Evolutionary conservation across 2,888 invertebrate genomes (phyloP), one percentile per base, ranked within the genome.

Genomic region (Cerastoderma edule): DNA sequence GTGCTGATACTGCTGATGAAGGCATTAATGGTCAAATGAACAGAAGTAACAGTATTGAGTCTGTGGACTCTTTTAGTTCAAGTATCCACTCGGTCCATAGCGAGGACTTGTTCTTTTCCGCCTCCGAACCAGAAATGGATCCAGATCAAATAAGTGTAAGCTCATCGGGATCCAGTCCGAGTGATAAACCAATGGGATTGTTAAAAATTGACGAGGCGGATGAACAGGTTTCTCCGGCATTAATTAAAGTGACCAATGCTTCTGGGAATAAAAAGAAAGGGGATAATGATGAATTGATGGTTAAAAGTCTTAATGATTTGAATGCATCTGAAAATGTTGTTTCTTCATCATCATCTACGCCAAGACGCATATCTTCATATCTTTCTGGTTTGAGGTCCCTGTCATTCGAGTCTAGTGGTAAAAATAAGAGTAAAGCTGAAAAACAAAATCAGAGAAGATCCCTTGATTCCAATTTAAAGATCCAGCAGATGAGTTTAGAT

Each of bases 21-120:
- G 27, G 8, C 4, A 3, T 8, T 4, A 16, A 16, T 8, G 53
- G 13, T 19, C 3, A 44, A 28, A 10, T 67, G 24, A n/a, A n/a
- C 8, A 70, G 81, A 71, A 75, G 56, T 65, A 48, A 50, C 4
- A 81, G 81, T 39, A 50, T 35, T n/a, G 72, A 71, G 27, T 81
- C 81, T 56, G 19, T 81, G 24, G 81, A 81, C 65, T 81, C 81
- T 0, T 81, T 81, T 50, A 70, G 72, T 33, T 81, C 81, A 3
- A 81, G 81, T 60, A 48, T 71, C 24, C 81, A 78, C 32, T 81
- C 81, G 16, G 75, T 76, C 5, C 65, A 56, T 8, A 75, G 72
- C 70, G 56, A 70, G 39, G 73, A 81, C 22, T 57, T 73, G 22
- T 50, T 81, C 30, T 81, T 78, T 30, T 81, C 81, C 19, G 81